phyloP scores from a whole-genome alignment of 2,888 invertebrate species.

The Tipula unca region DNA sequence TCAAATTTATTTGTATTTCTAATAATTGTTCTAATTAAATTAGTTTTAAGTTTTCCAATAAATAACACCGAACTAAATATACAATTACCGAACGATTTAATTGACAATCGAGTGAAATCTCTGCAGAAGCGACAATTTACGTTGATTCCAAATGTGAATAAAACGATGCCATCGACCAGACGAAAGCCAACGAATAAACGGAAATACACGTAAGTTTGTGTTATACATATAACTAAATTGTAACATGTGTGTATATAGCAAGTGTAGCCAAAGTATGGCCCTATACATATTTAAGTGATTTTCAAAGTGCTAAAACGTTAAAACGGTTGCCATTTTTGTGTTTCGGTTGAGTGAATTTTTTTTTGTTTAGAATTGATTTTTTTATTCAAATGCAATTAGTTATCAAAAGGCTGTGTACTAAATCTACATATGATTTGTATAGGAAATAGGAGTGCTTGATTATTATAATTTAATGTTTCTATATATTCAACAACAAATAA shows the following conservation, averaged over 20 bases:
- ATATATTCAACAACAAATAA: background rate
- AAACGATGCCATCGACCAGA: background rate
- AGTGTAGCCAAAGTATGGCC: background rate
- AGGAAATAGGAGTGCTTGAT: background rate
- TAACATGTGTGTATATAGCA: background rate
- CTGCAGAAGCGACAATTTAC: background rate
- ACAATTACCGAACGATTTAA: background rate
- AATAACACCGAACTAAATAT: background rate
- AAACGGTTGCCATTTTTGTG: no score
- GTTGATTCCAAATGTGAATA: background rate
- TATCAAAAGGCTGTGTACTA: no score
- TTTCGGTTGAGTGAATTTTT: background rate
- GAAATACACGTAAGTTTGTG: background rate
- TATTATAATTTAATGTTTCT: background rate
- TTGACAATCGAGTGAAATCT: background rate
- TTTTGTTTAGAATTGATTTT: background rate
- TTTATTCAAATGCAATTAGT: background rate
- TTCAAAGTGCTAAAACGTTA: no score
- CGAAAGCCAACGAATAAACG: no score
- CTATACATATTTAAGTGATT: no score
- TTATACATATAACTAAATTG: background rate
- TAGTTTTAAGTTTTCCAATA: background rate
- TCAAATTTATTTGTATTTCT: background rate
- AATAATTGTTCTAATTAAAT: background rate
- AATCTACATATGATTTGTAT: no score